Base-by-base conservation (phyloP, 2,888 invertebrate genomes). In the Arge pagana region DNA sequence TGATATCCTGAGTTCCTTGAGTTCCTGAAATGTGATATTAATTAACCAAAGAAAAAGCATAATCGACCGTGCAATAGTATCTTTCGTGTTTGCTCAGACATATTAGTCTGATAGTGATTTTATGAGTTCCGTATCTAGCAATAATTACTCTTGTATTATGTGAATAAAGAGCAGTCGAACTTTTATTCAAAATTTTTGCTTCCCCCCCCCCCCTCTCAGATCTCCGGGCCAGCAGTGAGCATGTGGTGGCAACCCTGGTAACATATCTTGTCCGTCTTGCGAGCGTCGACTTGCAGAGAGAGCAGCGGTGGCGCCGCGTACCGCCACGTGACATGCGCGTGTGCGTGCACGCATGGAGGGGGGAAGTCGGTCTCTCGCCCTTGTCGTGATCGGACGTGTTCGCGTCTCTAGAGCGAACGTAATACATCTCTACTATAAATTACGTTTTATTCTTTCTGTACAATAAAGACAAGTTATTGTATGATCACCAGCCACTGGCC, bases 221-320 rank as follows among this genome's bases (percentile, higher is more conserved):
- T 40, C 24, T 23, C 40, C 40, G 40, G 40, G 40, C 24, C 40
- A 24, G 24, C 15, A 40, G 24, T 40, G 7, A 6, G 13, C 40
- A 8, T 40, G 23, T 24, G 40, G 23, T 40, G 23, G 40, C 40
- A 40, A 40, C 40, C 40, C 19, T 36, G 36, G 7, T 13, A 4
- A 11, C 2, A 33, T 7, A 3, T 11, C 33, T n/a, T n/a, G n/a
- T n/a, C n/a, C n/a, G n/a, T n/a, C n/a, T n/a, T n/a, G n/a, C n/a
- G n/a, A n/a, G n/a, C n/a, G n/a, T n/a, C n/a, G n/a, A n/a, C n/a
- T n/a, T n/a, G n/a, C n/a, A n/a, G n/a, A n/a, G n/a, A n/a, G n/a
- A n/a, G n/a, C n/a, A n/a, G n/a, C n/a, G n/a, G n/a, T n/a, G n/a
- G n/a, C n/a, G n/a, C n/a, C n/a, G n/a, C n/a, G n/a, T n/a, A n/a